Base-by-base conservation (phyloP, 2,888 invertebrate genomes). In the Mythimna impura region DNA sequence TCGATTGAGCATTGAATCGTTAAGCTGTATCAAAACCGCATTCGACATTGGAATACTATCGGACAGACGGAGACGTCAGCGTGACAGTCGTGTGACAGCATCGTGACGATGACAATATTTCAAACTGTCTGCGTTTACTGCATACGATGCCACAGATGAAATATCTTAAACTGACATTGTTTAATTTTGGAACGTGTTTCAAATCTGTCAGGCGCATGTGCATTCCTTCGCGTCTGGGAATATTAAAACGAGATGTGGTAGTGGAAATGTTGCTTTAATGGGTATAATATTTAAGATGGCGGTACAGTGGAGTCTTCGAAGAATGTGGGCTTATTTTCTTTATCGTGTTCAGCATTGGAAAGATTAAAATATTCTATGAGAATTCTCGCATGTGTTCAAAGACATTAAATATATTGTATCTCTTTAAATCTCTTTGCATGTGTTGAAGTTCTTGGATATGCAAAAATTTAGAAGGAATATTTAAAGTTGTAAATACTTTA, bases 81-180 rank as follows among this genome's bases (percentile, higher is more conserved):
- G 69, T 80, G 83, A 82, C 79, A 66, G 70, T 66, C 61, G 62
- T 73, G 75, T 78, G 84, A 86, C 80, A 47, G 8, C 22, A 43
- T 43, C 72, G 69, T 83, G 82, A 86, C 86, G 84, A 78, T 82
- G 81, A 83, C 86, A 82, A 86, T 88, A 87, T 88, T 84, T 86
- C 86, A 86, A 73, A 50, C 80, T 82, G 84, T 80, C 78, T 83
- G 81, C 80, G 77, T 84, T 74, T 57, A n/a, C 60, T 74, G 69
- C 76, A 70, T 72, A 60, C 72, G 66, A 63, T 60, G 52, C 78
- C 73, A 66, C 76, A 73, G 64, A 69, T 78, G 80, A 76, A 80
- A 85, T 80, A 80, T 85, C 77, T 82, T 78, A 80, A 70, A 74
- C 84, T 75, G 85, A 79, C 85, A 66, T 84, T 83, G 86, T 87